Base-by-base conservation (phyloP, 2,888 invertebrate genomes). In the Dicyrtomina minuta region DNA sequence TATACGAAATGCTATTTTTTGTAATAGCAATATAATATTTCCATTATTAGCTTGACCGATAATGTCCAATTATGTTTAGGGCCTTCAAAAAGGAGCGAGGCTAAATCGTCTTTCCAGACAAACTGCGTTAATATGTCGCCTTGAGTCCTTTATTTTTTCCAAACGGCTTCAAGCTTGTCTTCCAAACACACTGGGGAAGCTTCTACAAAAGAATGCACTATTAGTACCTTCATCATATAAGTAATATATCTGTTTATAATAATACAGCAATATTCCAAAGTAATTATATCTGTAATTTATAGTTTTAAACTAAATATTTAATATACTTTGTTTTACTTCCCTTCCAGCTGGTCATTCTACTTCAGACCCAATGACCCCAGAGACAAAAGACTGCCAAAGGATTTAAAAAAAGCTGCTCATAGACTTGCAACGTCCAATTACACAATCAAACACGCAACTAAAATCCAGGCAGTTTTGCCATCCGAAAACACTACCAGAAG, bases 121-220 rank as follows among this genome's bases (percentile, higher is more conserved):
- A 81, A 92, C 92, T 0, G 90, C 92, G 78, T 81, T 92, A 46
- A 90, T 93, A 0, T 90, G 91, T 0, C 89, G 92, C 73, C 82
- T 93, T 10, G 93, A 93, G 81, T 89, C 90, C 76, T 88, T 93
- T 85, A 84, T 93, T 61, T 93, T 93, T 80, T 92, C 92, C 8
- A 87, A 88, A 6, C 80, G 92, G 44, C 85, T 88, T 2, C 88
- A 88, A 77, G 86, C 88, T 0, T 76, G 70, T 41, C 67, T 81
- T 39, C 90, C 89, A 0, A 84, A 83, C 41, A 87, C 86, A 70
- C 80, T 91, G 17, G 83, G 91, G 24, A 84, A 85, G 0, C 85
- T 89, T 41, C 85, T 90, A 71, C 87, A 91, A 71, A 87, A 87
- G 77, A 89, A 89, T 26, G 92, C 92, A 0, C 80, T 92, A 27